These are phyloP conservation scores for Nymphalis c-album DNA, from an alignment of 2,888 invertebrate genomes.

Conservation along the genomic window DNA sequence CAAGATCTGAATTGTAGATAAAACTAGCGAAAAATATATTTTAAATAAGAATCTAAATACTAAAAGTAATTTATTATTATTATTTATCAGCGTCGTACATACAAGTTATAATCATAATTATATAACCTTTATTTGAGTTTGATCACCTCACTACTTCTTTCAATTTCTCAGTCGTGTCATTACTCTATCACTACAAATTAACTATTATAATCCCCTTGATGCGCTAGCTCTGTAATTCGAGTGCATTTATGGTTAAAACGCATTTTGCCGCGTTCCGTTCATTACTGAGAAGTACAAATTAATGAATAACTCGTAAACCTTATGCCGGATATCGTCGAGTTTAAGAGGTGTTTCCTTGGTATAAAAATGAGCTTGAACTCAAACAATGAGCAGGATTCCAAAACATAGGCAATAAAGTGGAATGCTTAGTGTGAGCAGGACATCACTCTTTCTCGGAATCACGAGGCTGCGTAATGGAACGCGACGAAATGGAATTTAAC, in stretches of 20 bases:
- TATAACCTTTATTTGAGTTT: no score
- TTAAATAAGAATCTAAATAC: no score
- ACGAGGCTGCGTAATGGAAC: constrained; percentile 70
- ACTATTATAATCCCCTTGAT: constrained; percentile 26
- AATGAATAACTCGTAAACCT: constrained; percentile 46
- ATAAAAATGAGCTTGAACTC: constrained; percentile 68
- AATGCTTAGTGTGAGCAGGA: constrained; percentile 74
- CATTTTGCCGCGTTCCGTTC: constrained; percentile 5
- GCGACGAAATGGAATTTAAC: constrained; percentile 74
- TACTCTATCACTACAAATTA: constrained; percentile 35
- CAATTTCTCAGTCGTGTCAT: constrained; percentile 20
- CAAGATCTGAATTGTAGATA: no score
- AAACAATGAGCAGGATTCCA: constrained; percentile 76
- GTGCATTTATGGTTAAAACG: constrained; percentile 21
- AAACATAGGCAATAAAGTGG: constrained; percentile 70
- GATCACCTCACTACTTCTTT: background rate
- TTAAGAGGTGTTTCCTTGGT: constrained; percentile 58
- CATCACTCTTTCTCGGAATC: constrained; percentile 74
- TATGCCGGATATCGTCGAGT: constrained; percentile 60
- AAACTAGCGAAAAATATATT: no score
- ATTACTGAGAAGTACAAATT: constrained; percentile 12
- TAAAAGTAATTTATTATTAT: no score
- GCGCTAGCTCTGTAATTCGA: constrained; percentile 25
- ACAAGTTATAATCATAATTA: no score
- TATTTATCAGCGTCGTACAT: no score